Base-by-base conservation (phyloP, 2,888 invertebrate species). In the Adelognathus sp. region DNA sequence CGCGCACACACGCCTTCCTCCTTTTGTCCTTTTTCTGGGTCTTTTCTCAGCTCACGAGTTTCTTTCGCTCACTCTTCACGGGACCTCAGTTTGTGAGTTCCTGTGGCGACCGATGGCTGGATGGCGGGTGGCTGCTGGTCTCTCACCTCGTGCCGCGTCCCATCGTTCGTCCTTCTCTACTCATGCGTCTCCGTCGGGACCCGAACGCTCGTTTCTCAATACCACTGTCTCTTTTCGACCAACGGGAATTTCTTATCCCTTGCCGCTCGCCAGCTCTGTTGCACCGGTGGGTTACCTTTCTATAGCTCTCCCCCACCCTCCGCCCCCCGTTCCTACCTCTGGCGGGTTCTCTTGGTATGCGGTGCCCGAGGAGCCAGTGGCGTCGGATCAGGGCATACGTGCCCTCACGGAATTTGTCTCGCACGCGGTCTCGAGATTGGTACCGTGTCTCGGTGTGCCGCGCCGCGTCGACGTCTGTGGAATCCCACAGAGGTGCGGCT, bases 401-500 rank as follows among this genome's bases (percentile, higher is more conserved):
- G 69, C 76, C 67, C 79, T 63, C 27, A 21, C 54, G 79, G 79
- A 79, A 79, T 79, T 75, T 50, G 33, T 67, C 52, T 44, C 61
- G 58, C 67, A 67, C 75, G 79, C 61, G 79, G 63, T 67, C 61
- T 31, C 24, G 41, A 16, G 39, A 7, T 11, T 67, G 44, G 60
- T 44, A n/a, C 18, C 14, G 9, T 18, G 31, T 41, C 18, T 54
- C 24, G 27, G 27, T 50, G 39, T 71, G 52, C 21, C 24, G n/a
- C 41, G 27, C 72, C 78, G 83, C 80, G 82, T 84, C 83, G 87
- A 83, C 86, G 82, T 81, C 81, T 82, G 75, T 85, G 88, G 87
- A 88, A 88, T 88, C 84, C 84, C 64, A 27, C 64, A 83, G 86
- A 88, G 88, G 88, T 87, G 88, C 88, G 88, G 79, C 74, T 84